Conservation (phyloP, 2,888 invertebrate genomes). For the Cataglyphis livida region DNA sequence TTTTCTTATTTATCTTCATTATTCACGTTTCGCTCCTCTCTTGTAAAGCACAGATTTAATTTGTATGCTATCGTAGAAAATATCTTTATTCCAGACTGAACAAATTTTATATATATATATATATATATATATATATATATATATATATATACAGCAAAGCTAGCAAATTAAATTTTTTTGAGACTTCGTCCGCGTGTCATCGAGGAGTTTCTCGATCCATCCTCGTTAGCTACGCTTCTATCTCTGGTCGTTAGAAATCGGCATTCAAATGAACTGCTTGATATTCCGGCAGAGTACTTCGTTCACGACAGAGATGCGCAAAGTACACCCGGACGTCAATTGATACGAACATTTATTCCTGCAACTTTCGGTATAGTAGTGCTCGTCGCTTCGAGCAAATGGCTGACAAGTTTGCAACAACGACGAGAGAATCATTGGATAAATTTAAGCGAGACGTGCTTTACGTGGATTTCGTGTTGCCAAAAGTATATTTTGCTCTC, state of each 20-base stretch:
- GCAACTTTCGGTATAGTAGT: constrained; percentile 19
- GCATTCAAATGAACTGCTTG: constrained; percentile 51
- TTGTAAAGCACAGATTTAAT: neutral
- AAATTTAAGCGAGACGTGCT: constrained; percentile 30
- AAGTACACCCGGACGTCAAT: constrained; percentile 30
- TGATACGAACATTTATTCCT: constrained; percentile 44
- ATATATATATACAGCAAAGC: neutral
- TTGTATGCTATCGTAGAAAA: neutral
- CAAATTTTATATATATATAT: constrained; percentile 1
- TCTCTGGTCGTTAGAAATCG: constrained; percentile 24
- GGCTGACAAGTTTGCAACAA: constrained; percentile 30
- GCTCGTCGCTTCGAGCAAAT: constrained; percentile 18
- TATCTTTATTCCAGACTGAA: neutral
- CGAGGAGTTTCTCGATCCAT: neutral
- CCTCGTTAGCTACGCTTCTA: constrained; percentile 39
- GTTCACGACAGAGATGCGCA: constrained; percentile 35
- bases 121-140: too few species aligned
- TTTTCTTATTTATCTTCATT: constrained; percentile 5
- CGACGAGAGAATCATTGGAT: neutral
- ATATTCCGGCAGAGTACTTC: constrained; percentile 28
- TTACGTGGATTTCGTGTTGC: neutral
- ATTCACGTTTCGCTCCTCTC: neutral
- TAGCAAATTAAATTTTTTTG: constrained; percentile 36
- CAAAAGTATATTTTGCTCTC: constrained; percentile 9
- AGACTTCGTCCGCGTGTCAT: neutral